Conservation (phyloP, 2,797 vertebrate species). For the Ptychadena robeensis region DNA sequence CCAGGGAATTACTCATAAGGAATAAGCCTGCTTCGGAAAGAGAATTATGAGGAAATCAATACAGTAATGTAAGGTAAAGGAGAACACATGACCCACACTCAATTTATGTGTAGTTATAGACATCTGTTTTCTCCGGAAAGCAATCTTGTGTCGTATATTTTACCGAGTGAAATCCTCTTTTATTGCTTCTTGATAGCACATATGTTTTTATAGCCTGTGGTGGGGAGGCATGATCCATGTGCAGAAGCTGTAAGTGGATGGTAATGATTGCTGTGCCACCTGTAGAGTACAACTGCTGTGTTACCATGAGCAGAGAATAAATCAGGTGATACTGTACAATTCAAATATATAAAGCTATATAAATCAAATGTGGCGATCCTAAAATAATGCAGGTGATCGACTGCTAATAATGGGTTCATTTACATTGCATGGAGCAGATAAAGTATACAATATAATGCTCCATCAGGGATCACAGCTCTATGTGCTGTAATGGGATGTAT, state of each 20-base stretch:
- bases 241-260: not conserved
- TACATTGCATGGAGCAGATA: too few relatives aligned
- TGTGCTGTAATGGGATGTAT: too few relatives aligned
- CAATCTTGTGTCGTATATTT: not conserved
- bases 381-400: too few relatives aligned
- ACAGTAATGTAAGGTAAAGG: not conserved
- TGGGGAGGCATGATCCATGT: not conserved
- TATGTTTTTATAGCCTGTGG: slow-evolving; percentile 7
- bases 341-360: too few relatives aligned
- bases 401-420: too few relatives aligned
- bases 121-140: not conserved
- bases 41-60: not conserved
- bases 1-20: not conserved
- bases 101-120: not conserved
- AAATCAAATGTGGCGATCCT: too few relatives aligned
- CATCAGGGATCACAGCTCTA: too few relatives aligned
- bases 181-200: not conserved
- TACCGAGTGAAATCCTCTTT: not conserved
- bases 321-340: too few relatives aligned
- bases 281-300: not conserved
- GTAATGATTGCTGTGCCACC: not conserved
- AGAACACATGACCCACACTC: not conserved
- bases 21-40: not conserved
- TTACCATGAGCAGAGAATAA: not conserved
- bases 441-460: too few relatives aligned